Evolutionary conservation across 2,888 invertebrate species (phyloP).

Genomic region (Eupithecia dodoneata): DNA sequence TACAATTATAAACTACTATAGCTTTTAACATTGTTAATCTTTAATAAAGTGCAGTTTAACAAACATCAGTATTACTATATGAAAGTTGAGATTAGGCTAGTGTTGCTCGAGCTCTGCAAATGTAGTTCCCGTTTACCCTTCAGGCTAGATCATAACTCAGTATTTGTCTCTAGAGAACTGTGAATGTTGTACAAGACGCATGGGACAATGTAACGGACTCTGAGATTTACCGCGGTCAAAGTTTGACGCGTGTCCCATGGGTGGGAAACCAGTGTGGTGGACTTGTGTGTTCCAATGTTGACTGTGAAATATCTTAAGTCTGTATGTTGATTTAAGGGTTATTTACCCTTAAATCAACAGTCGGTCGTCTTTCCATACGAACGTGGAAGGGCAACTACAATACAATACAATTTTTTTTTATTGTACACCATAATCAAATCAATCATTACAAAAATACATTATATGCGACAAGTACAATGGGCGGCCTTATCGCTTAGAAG

Average conservation of each 20-base stretch:
- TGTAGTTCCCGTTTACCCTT: constrained; percentile 19
- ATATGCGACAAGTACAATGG: too few species aligned
- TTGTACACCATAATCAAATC: too few species aligned
- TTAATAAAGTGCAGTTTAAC: background rate
- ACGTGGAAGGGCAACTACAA: too few species aligned
- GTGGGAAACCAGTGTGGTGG: constrained; percentile 30
- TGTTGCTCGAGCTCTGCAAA: background rate
- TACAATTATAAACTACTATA: background rate
- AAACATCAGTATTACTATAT: background rate
- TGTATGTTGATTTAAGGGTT: background rate
- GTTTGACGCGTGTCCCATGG: constrained; percentile 62
- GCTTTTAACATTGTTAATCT: background rate
- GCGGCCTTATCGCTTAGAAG: too few species aligned
- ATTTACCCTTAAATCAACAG: too few species aligned
- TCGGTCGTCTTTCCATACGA: too few species aligned
- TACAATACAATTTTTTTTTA: too few species aligned
- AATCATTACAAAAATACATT: too few species aligned
- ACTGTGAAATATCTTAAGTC: background rate
- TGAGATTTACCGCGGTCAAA: constrained; percentile 73
- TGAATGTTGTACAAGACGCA: constrained; percentile 64
- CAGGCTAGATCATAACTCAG: constrained; percentile 51
- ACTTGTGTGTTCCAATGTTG: constrained; percentile 3
- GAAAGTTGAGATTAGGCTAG: background rate
- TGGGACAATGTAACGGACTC: constrained; percentile 55
- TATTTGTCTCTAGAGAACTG: constrained; percentile 56